phyloP scores from a whole-genome alignment of 1,140 invertebrate genomes.

The Orius laevigatus region DNA sequence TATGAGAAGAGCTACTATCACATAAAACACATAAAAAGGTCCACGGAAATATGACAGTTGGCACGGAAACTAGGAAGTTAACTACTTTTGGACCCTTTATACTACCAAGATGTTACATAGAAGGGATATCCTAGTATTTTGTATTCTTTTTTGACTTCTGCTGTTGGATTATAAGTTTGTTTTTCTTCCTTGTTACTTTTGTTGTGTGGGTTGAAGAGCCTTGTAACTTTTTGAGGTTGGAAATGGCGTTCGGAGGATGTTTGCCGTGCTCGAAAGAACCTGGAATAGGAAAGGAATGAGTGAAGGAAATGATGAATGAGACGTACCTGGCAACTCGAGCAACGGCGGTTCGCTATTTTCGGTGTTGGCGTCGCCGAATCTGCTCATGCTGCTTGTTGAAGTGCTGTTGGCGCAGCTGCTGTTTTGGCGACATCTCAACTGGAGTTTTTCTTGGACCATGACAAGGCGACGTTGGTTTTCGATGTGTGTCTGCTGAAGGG shows the following conservation, averaged over 20 bases:
- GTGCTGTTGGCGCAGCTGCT: slow-evolving; percentile 35
- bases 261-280: no score
- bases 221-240: slow-evolving; percentile 19
- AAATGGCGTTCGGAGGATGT: background rate
- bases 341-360: slow-evolving; percentile 9
- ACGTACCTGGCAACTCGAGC: slow-evolving; percentile 9
- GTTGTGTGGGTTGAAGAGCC: slow-evolving; percentile 17
- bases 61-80: no score
- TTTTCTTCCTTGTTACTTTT: slow-evolving; percentile 23
- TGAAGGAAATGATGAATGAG: background rate
- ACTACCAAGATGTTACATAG: no score
- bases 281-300: no score
- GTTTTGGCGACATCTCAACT: slow-evolving; percentile 38
- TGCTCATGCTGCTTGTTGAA: slow-evolving; percentile 10
- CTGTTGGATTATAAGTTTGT: slow-evolving; percentile 23
- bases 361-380: slow-evolving; percentile 4
- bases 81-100: no score
- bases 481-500: slow-evolving; percentile 36
- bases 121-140: no score
- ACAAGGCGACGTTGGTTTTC: slow-evolving; percentile 38
- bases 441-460: slow-evolving; percentile 37
- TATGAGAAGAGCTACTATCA: no score
- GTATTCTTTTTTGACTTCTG: slow-evolving; percentile 16
- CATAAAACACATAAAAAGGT: no score
- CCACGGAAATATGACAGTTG: no score